A percentile compares a stretch with the other conserved stretches of the same genome.
These are phyloP conservation scores for Ciconia nigra DNA, from an alignment of 2,797 vertebrate species.

Conservation along the genomic window DNA sequence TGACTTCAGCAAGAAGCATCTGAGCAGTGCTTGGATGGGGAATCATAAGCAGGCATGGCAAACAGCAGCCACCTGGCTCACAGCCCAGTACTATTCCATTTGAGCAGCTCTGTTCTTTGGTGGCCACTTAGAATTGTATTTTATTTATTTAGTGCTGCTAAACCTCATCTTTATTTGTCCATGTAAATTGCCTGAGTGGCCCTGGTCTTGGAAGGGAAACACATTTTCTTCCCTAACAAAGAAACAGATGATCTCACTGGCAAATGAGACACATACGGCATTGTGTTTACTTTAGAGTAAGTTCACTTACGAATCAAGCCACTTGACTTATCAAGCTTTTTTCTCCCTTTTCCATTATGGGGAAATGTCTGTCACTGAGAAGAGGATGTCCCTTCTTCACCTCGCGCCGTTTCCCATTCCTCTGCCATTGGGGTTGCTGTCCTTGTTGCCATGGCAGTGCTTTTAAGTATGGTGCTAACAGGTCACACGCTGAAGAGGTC, in stretches of 20 bases:
- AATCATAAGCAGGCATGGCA: slow-evolving; percentile 35
- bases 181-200: slow-evolving; percentile 58
- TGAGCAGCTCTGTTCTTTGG: slow-evolving; percentile 29
- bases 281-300: slow-evolving; percentile 39
- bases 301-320: slow-evolving; percentile 38
- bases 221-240: slow-evolving; percentile 58
- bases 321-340: slow-evolving; percentile 26
- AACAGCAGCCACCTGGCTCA: slow-evolving; percentile 58
- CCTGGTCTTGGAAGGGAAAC: slow-evolving; percentile 52
- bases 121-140: slow-evolving; percentile 53
- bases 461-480: neutral
- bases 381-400: slow-evolving; percentile 32
- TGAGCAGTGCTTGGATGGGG: neutral
- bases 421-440: neutral
- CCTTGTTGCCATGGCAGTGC: neutral
- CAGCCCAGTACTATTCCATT: neutral
- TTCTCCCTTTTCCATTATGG: neutral
- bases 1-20: slow-evolving; percentile 16
- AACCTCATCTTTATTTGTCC: slow-evolving; percentile 67
- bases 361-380: neutral
- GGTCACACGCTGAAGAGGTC: neutral
- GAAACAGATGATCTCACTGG: slow-evolving; percentile 65
- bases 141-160: slow-evolving; percentile 63
- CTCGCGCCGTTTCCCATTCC: neutral
- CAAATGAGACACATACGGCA: slow-evolving; percentile 30